These are phyloP conservation scores for Misgurnus mizolepis DNA, from an alignment of 2,113 vertebrate genomes.

Conservation along the genomic window DNA sequence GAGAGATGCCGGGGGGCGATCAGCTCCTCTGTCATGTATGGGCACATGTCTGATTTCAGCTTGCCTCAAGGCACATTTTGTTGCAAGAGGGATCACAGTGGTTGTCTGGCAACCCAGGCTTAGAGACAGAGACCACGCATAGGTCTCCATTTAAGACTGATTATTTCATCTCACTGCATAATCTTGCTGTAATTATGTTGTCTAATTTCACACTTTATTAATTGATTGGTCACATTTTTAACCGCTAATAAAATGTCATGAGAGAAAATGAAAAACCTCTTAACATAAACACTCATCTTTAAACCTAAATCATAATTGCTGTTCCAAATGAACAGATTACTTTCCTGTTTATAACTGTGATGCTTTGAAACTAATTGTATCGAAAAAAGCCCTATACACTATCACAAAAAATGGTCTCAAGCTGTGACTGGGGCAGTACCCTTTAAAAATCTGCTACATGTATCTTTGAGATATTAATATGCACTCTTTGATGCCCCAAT, in stretches of 20 bases:
- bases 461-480: too few species aligned
- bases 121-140: conserved; percentile 45
- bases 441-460: too few species aligned
- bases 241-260: conserved; percentile 24
- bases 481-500: too few species aligned
- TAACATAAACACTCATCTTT: background rate
- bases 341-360: too few species aligned
- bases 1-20: conserved; percentile 39
- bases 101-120: conserved; percentile 68
- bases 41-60: conserved; percentile 67
- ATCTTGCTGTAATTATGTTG: conserved; percentile 30
- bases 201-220: conserved; percentile 7
- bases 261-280: conserved; percentile 26
- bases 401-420: too few species aligned
- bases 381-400: too few species aligned
- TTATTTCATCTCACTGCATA: background rate
- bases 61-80: conserved; percentile 66
- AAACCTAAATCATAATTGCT: conserved; percentile 15
- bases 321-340: background rate
- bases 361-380: too few species aligned
- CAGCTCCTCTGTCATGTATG: conserved; percentile 60
- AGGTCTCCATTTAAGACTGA: background rate
- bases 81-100: conserved; percentile 61
- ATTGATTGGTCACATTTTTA: conserved; percentile 25
- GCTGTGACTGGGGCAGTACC: too few species aligned